Conservation (phyloP, 2,113 vertebrate genomes). For the Rhea pennata region DNA sequence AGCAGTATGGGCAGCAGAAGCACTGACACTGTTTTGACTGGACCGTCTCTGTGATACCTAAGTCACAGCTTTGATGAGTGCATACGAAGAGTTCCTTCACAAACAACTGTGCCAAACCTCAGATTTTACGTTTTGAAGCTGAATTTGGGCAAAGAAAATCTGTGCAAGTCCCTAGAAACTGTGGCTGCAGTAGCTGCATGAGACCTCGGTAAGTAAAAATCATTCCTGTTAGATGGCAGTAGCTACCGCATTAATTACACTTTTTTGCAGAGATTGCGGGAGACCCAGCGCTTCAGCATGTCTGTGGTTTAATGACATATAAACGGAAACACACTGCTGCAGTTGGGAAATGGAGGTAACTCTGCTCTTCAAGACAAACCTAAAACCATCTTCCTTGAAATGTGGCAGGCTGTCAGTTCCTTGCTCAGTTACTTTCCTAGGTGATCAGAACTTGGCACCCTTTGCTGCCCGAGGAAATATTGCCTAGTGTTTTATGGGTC, state of each 20-base stretch:
- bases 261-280: not conserved
- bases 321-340: not conserved
- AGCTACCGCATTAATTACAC: not conserved
- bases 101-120: not conserved
- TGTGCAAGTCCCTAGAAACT: not conserved
- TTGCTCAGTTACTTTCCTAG: not conserved
- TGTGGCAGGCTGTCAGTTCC: not conserved
- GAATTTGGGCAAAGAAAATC: not conserved
- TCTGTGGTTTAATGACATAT: not conserved
- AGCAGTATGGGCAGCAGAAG: not conserved
- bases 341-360: not conserved
- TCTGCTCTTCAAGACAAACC: not conserved
- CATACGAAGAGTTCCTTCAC: not conserved
- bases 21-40: not conserved
- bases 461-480: not conserved
- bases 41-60: not conserved
- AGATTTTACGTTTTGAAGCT: not conserved
- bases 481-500: slow-evolving; percentile 4
- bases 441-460: not conserved
- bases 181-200: not conserved
- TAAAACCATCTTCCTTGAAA: not conserved
- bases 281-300: fast-evolving
- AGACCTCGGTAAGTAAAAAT: not conserved
- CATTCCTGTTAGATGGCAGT: not conserved
- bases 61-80: fast-evolving